Base-by-base conservation (phyloP, 2,888 invertebrate genomes). In the Euspilapteryx auroguttella region DNA sequence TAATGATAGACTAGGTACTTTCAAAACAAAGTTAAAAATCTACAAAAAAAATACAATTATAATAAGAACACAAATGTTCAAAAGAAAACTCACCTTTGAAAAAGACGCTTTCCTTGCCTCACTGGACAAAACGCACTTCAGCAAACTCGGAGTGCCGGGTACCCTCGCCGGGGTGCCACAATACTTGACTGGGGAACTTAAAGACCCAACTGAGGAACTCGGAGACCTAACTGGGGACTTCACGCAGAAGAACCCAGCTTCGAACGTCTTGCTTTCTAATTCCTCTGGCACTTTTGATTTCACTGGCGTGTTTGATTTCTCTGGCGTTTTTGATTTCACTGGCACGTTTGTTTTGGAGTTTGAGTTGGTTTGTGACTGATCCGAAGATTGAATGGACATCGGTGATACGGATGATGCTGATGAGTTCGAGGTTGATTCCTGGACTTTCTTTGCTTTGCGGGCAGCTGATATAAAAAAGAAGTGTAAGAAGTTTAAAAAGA, bases 181-280 rank as follows among this genome's bases (percentile, higher is more conserved):
- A n/a, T n/a, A n/a, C n/a, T n/a, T n/a, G n/a, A n/a, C n/a, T n/a
- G n/a, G n/a, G n/a, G n/a, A n/a, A n/a, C n/a, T n/a, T n/a, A n/a
- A n/a, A n/a, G n/a, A n/a, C n/a, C n/a, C n/a, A n/a, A n/a, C n/a
- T n/a, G n/a, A n/a, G n/a, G n/a, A n/a, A n/a, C n/a, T 36, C 3
- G 47, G 45, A 6, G 46, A 38, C 9, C 55, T 57, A n/a, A 64
- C 51, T 3, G 76, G 77, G 0, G 76, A 75, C 21, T 37, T 40
- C 22, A 76, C 61, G 32, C 44, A 38, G 53, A 76, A 76, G 54
- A 76, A 78, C 0, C 75, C 76, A 0, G 61, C 76, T 9, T 76
- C 64, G 36, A 77, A 76, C 0, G 62, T 63, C 39, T 64, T 63
- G 21, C 40, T 45, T n/a, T 37, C 37, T 3, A 17, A 14, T 0